Conservation (phyloP, 2,888 invertebrate genomes). For the Branchinecta sandiegonensis region DNA sequence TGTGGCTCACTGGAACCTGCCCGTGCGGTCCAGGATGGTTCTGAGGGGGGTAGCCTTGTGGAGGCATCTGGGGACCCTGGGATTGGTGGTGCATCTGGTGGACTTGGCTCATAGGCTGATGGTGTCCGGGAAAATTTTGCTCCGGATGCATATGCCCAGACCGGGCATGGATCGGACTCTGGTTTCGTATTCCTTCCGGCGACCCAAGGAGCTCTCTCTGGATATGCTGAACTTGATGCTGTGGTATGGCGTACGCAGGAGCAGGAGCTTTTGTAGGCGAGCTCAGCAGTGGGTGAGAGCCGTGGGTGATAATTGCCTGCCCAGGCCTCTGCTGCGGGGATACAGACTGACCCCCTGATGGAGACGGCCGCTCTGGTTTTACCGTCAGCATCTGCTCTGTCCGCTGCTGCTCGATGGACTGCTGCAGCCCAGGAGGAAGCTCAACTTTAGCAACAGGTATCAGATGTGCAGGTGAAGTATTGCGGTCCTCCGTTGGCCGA, state of each 20-base stretch:
- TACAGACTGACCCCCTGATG: background rate
- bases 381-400: background rate
- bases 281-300: background rate
- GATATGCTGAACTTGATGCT: background rate
- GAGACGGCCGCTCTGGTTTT: constrained; percentile 2
- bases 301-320: constrained; percentile 6
- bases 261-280: background rate
- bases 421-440: constrained; percentile 8
- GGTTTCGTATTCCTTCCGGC: constrained; percentile 1
- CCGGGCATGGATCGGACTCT: background rate
- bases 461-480: background rate
- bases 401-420: background rate
- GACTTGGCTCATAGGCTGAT: too few species aligned
- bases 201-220: background rate
- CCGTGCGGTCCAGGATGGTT: too few species aligned
- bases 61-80: too few species aligned
- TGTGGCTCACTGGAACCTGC: too few species aligned
- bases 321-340: background rate
- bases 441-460: constrained; percentile 16
- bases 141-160: background rate
- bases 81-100: too few species aligned
- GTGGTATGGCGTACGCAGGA: background rate
- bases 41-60: too few species aligned
- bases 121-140: too few species aligned
- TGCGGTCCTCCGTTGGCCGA: background rate